Evolutionary conservation across 2,888 invertebrate genomes (phyloP), one percentile per base, ranked within the genome.

Genomic region (Callyntrura sp.): DNA sequence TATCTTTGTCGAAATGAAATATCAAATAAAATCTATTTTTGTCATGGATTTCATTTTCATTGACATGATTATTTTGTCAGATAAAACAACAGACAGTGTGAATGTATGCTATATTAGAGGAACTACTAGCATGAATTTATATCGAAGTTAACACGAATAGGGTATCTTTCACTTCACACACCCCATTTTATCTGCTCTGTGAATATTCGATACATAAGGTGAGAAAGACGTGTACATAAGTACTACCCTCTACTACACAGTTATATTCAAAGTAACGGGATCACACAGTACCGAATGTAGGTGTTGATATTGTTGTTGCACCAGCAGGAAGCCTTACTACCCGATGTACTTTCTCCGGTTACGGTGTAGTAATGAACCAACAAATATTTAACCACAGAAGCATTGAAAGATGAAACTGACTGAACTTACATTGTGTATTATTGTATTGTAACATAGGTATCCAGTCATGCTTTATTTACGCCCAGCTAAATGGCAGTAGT

Each of bases 281-380:
- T 14, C 51, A 51, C 9, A 11, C 51, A 51, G 9, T 51, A 8
- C 35, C 35, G 1, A 51, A 35, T 35, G 35, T 35, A 35, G 35
- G 35, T 35, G 35, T 35, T 35, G 35, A 4, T 35, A 6, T 35
- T 35, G 35, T 6, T 35, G 35, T 6, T 35, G 35, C 35, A 4
- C 3, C 35, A 4, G 35, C 35, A 35, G 6, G 6, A 35, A 51
- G 14, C 12, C 17, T 62, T 51, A 51, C 51, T 51, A 14, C 12
- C n/a, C 9, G 1, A 14, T 8, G 51, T 51, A 65, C 65, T 28
- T 25, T 8, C 55, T n/a, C 78, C 55, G 28, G 78, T 79, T 79
- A 12, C 55, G 55, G 35, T n/a, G 12, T 25, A 14, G 17, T 4
- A 73, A 35, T 6, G 2, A 35, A 35, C 35, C 35, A 35, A 35